Base-by-base conservation (phyloP, 2,113 vertebrate species). In the Pantherophis guttatus region DNA sequence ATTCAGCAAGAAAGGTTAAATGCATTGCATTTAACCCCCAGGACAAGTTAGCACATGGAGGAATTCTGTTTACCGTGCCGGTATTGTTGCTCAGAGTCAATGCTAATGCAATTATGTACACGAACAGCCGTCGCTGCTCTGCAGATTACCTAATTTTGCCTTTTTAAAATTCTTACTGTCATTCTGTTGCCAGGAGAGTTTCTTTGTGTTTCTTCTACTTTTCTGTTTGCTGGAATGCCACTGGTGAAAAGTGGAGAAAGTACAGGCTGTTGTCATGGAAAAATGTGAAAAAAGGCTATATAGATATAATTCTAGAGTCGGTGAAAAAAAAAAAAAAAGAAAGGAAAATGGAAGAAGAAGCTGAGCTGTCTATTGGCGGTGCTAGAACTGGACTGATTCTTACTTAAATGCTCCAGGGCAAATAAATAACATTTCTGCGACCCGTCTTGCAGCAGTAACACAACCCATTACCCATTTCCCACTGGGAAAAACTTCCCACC, bases 181-280 rank as follows among this genome's bases (percentile, higher is more conserved):
- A 94, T 94, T 89, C 48, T 93, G 57, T 87, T 87, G 92, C 93
- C 94, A 70, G 91, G 52, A 93, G 89, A 1, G 5, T 94, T 88
- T 94, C 94, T 92, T 93, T 95, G 48, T 94, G 59, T 96, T 95
- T 57, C 52, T 23, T 89, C 54, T 39, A 89, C 92, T 62, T 62
- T 44, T 58, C 26, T 33, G 59, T 96, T 97, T 95, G 95, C 92
- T 94, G 94, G 95, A 95, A 91, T 91, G 94, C 88, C 94, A 89
- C 57, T 93, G 92, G 93, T 91, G 91, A 91, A 94, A 96, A 93
- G 96, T 93, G 88, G 92, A 96, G 90, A 95, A 48, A 93, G 85
- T 94, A 85, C 88, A 90, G 92, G 55, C 90, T 96, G 95, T 97
- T 97, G 97, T 97, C 96, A 96, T 96, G 96, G 97, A 95, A 97